A percentile compares a stretch with the other conserved stretches of the same genome.
phyloP scores from a whole-genome alignment of 2,113 vertebrate genomes.

The Gulo gulo region DNA sequence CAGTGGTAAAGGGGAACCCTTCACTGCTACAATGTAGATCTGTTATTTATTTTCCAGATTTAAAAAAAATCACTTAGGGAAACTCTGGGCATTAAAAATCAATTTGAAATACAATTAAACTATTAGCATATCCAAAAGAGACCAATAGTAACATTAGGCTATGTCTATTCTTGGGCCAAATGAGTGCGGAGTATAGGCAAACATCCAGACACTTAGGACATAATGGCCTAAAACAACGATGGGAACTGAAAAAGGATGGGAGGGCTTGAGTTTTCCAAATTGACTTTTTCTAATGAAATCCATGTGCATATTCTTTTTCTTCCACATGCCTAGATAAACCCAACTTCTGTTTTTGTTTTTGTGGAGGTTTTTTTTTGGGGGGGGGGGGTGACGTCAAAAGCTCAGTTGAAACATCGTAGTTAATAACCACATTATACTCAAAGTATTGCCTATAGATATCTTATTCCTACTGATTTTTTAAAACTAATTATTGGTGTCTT shows the following conservation, averaged over 20 bases:
- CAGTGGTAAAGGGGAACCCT: slow-evolving; percentile 39
- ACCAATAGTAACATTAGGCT: slow-evolving; percentile 61
- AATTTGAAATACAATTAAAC: slow-evolving; percentile 75
- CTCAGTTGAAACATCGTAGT: background rate
- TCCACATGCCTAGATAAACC: background rate
- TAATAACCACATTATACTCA: background rate
- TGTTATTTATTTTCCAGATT: slow-evolving; percentile 74
- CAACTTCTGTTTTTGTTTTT: background rate
- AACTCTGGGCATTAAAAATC: slow-evolving; percentile 70
- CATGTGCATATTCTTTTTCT: background rate
- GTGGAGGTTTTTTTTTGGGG: background rate
- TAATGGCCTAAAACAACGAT: slow-evolving; percentile 51
- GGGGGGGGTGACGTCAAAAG: background rate
- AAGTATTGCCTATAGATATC: slow-evolving; percentile 63
- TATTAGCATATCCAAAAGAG: slow-evolving; percentile 73
- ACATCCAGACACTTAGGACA: slow-evolving; percentile 61
- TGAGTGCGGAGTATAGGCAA: slow-evolving; percentile 50
- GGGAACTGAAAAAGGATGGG: background rate
- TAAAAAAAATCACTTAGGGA: slow-evolving; percentile 71
- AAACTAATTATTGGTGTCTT: slow-evolving; percentile 71
- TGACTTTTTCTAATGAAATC: background rate
- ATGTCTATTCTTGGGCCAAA: slow-evolving; percentile 69
- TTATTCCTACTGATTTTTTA: slow-evolving; percentile 68
- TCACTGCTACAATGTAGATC: slow-evolving; percentile 53
- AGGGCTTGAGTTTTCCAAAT: background rate